These are phyloP conservation scores for Crossocerus cetratus DNA, from an alignment of 2,888 invertebrate species.

Conservation along the genomic window DNA sequence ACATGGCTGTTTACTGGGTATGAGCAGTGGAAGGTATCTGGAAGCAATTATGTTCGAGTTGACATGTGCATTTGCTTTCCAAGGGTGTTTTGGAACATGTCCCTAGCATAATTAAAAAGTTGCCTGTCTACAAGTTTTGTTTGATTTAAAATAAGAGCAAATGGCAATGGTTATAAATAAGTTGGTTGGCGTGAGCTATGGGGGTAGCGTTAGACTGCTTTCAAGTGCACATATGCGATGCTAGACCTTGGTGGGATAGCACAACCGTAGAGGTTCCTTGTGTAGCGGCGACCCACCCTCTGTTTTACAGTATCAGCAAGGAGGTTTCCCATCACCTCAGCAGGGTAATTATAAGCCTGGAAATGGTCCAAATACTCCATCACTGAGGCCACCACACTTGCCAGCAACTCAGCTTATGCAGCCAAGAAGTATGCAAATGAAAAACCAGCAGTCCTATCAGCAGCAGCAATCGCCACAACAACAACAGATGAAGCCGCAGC, in stretches of 20 bases:
- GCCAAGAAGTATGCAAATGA: slow-evolving; percentile 23
- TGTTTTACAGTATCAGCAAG: slow-evolving; percentile 75
- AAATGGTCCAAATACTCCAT: slow-evolving; percentile 52
- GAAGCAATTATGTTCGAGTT: too few species aligned
- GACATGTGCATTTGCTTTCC: too few species aligned
- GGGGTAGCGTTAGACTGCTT: slow-evolving; percentile 72
- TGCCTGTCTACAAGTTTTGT: too few species aligned
- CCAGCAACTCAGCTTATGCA: slow-evolving; percentile 29
- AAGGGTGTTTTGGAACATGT: too few species aligned
- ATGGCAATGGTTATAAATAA: slow-evolving; percentile 61
- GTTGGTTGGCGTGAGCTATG: slow-evolving; percentile 70
- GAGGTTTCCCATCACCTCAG: slow-evolving; percentile 66
- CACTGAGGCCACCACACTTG: slow-evolving; percentile 51
- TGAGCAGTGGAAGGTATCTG: too few species aligned
- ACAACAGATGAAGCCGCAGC: slow-evolving; percentile 42
- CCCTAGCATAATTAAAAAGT: too few species aligned
- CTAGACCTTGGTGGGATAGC: slow-evolving; percentile 76
- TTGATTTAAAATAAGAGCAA: slow-evolving; percentile 51
- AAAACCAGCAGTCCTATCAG: slow-evolving; percentile 6
- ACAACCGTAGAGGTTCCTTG: slow-evolving; percentile 77
- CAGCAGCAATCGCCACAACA: slow-evolving; percentile 33
- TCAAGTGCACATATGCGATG: slow-evolving; percentile 68
- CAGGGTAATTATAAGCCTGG: slow-evolving; percentile 67
- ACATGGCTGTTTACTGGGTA: too few species aligned
- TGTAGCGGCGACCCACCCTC: slow-evolving; percentile 77